Percentiles rank a stretch among this genome's conserved stretches.
Evolutionary conservation across 2,797 vertebrate genomes (phyloP).

Genomic region (Manis pentadactyla): DNA sequence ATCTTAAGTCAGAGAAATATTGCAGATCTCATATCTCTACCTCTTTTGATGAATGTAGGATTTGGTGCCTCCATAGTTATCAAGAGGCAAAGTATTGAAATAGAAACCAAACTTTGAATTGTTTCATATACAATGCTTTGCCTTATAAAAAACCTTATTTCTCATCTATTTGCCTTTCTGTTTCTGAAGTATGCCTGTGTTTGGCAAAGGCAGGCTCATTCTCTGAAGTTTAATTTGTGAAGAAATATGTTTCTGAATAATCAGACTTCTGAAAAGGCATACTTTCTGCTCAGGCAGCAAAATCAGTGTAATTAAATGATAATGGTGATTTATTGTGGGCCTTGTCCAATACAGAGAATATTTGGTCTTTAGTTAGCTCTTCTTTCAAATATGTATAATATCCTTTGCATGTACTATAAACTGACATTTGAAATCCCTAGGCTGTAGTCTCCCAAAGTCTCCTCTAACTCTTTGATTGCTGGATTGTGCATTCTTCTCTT

Average conservation of each 20-base stretch:
- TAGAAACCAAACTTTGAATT: not conserved
- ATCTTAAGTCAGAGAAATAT: not conserved
- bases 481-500: not conserved
- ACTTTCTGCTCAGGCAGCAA: not conserved
- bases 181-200: not conserved
- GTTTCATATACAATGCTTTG: not conserved
- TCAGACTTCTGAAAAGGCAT: not conserved
- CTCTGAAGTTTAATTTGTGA: not conserved
- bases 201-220: not conserved
- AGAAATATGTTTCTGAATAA: conserved; percentile 27
- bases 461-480: not conserved
- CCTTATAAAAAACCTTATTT: not conserved
- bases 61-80: not conserved
- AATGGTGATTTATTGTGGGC: not conserved
- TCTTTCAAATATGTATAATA: not conserved
- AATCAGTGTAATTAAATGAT: not conserved
- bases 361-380: not conserved
- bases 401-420: not conserved
- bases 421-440: not conserved
- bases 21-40: not conserved
- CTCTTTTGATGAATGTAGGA: not conserved
- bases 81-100: not conserved
- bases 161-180: not conserved
- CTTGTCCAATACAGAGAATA: not conserved
- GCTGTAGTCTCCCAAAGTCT: not conserved